Conservation (phyloP, 2,888 invertebrate genomes). For the Caenorhabditis doughertyi region DNA sequence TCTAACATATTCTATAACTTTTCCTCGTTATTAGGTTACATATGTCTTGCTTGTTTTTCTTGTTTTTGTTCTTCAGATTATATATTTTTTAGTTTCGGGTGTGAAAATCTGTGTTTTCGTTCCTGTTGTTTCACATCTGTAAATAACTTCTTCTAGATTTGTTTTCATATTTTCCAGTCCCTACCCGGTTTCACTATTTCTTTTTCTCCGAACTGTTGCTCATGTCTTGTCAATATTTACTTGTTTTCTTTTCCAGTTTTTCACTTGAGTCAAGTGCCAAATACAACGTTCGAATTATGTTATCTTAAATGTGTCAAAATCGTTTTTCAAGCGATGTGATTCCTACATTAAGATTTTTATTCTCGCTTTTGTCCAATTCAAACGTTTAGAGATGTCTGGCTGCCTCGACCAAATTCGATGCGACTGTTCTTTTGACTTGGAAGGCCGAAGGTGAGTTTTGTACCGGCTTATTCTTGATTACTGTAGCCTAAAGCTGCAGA, state of each 20-base stretch:
- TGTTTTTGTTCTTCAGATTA: background rate
- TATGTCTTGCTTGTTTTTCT: conserved; percentile 28
- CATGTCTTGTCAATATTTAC: conserved; percentile 48
- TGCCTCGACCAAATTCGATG: conserved; percentile 78
- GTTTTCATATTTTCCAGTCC: background rate
- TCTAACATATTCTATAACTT: conserved; percentile 25
- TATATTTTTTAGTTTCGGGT: conserved; percentile 38
- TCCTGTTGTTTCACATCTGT: conserved; percentile 48
- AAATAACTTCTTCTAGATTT: conserved; percentile 50
- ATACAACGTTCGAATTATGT: conserved; percentile 5
- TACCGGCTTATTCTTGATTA: too few species aligned
- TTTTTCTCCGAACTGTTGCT: conserved; percentile 38
- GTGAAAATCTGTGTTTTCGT: conserved; percentile 62
- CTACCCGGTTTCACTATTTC: conserved; percentile 31
- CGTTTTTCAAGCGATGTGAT: conserved; percentile 22
- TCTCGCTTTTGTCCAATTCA: background rate
- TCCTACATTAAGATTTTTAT: conserved; percentile 1
- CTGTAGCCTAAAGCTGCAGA: background rate
- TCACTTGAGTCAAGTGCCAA: conserved; percentile 8
- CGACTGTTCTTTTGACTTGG: conserved; percentile 86
- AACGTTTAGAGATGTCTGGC: conserved; percentile 74
- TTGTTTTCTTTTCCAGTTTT: conserved; percentile 29
- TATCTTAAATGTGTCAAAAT: background rate
- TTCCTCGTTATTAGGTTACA: conserved; percentile 42
- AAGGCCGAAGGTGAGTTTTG: conserved; percentile 87